Percentiles rank a stretch among this genome's conserved stretches.
Evolutionary conservation across 2,113 vertebrate species (phyloP).

Genomic region (Eupsittula cactorum): DNA sequence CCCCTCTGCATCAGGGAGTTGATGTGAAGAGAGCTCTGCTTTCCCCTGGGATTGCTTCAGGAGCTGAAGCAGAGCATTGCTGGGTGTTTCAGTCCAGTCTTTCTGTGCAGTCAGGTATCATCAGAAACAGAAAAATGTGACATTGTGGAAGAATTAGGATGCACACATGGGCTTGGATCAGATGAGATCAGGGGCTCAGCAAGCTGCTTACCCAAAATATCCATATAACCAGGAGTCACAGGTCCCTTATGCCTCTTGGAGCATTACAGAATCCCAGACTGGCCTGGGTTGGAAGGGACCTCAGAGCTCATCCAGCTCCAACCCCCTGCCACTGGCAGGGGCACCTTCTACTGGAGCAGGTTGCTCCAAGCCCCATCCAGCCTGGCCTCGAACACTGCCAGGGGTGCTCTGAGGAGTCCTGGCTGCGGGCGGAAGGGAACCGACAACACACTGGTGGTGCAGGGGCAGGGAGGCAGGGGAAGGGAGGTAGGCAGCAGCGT

Average conservation of each 20-base stretch:
- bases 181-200: not conserved
- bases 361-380: not conserved
- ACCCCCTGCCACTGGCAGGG: not conserved
- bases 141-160: not conserved
- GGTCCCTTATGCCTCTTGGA: not conserved
- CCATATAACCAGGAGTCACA: not conserved
- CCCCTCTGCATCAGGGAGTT: not conserved
- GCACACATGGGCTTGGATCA: not conserved
- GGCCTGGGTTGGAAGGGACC: not conserved
- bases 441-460: fast-evolving
- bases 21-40: not conserved
- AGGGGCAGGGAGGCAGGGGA: not conserved
- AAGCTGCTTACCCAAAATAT: not conserved
- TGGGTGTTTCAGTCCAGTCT: not conserved
- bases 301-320: not conserved
- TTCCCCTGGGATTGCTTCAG: not conserved
- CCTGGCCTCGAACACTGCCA: not conserved
- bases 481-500: not conserved
- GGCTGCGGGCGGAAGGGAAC: not conserved
- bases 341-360: not conserved
- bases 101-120: fast-evolving
- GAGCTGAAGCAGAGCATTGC: not conserved
- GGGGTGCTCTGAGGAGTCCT: not conserved
- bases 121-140: not conserved
- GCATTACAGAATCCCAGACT: not conserved